A percentile compares a stretch with the other conserved stretches of the same genome.
Evolutionary conservation across 2,797 vertebrate species (phyloP).

Genomic region (Sus cebifrons): DNA sequence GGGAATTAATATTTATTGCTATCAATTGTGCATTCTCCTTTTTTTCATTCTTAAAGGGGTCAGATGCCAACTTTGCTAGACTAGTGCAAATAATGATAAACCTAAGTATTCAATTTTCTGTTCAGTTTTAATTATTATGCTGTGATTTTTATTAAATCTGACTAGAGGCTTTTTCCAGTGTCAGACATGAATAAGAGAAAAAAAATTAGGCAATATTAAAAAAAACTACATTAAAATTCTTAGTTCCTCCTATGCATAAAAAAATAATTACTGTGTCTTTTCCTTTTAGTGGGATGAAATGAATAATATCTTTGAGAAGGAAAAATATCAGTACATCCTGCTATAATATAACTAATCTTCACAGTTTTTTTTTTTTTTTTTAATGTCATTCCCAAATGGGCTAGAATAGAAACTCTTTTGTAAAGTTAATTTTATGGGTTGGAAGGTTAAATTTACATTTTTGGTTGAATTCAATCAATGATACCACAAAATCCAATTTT

Average conservation of each 20-base stretch:
- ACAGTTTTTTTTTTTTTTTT: neutral
- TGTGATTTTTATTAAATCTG: constrained; percentile 25
- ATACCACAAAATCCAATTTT: neutral
- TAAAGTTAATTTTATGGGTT: neutral
- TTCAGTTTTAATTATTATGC: neutral
- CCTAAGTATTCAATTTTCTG: neutral
- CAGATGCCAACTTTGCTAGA: neutral
- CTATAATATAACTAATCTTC: neutral
- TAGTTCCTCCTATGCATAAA: neutral
- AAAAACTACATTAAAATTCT: neutral
- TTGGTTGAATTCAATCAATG: neutral
- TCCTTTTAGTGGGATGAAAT: neutral
- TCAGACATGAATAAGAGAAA: neutral
- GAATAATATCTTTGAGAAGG: neutral
- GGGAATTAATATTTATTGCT: neutral
- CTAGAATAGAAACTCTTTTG: neutral
- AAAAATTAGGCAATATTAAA: neutral
- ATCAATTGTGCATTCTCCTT: no score
- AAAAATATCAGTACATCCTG: neutral
- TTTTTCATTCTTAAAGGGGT: neutral
- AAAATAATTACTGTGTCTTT: neutral
- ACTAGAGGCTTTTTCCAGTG: neutral
- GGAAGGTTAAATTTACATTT: neutral
- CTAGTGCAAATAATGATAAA: neutral
- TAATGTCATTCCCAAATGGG: neutral